Evolutionary conservation across 1,140 invertebrate species (phyloP).

Genomic region (Formica exsecta): DNA sequence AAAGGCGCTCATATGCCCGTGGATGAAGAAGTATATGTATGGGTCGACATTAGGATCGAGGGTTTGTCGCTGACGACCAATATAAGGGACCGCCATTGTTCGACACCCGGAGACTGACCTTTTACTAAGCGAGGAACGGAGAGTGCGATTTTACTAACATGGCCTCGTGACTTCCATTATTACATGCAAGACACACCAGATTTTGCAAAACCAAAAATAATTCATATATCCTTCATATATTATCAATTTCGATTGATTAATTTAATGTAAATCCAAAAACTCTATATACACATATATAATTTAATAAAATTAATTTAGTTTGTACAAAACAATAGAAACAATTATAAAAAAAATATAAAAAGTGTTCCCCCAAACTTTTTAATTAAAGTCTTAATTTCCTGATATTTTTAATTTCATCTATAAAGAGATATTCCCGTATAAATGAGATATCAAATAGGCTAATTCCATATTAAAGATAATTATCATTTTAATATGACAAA

Average conservation of each 20-base stretch:
- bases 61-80: constrained; percentile 61
- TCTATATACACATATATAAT: neutral
- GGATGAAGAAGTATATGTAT: neutral
- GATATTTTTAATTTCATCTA: neutral
- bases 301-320: neutral
- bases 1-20: neutral
- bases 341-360: too few species aligned
- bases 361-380: too few species aligned
- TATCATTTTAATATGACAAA: constrained; percentile 20
- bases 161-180: constrained; percentile 57
- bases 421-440: neutral
- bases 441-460: neutral
- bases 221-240: neutral
- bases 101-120: constrained; percentile 68
- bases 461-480: neutral
- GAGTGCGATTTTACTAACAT: constrained; percentile 58
- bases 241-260: neutral
- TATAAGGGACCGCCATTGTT: constrained; percentile 65
- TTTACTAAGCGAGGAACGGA: constrained; percentile 53
- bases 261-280: neutral
- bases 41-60: constrained; percentile 19
- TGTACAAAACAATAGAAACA: neutral
- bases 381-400: too few species aligned
- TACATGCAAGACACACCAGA: constrained; percentile 1
- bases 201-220: neutral